Base-by-base conservation (phyloP, 1,140 invertebrate species). In the Formica selysi region DNA sequence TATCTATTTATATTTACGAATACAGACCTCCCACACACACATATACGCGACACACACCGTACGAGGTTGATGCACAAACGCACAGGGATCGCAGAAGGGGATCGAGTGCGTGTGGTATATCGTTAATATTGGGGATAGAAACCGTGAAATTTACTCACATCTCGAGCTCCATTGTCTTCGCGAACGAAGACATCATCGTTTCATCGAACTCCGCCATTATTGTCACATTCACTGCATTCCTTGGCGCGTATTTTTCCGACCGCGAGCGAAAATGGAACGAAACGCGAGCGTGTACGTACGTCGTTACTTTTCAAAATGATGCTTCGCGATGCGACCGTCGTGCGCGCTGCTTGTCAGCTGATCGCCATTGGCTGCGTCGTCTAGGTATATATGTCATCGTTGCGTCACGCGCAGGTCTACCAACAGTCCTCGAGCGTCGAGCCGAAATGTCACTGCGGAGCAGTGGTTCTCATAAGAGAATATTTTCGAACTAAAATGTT, bases 1-100 rank as follows among this genome's bases (percentile, higher is more conserved):
- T n/a, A 29, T 79, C 76, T 79, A 67, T 79, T 79, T 79, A 79
- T 79, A 67, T 67, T 67, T 67, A 79, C 76, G 36, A 79, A 78
- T 16, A 26, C 29, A 44, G 26, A 11, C 3, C 4, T 22, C 10
- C 19, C 76, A 8, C 41, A 44, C 10, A 10, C 3, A 32, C 4
- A 32, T 5, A 41, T 0, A 41, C 41, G 10, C 26, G 1, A 10
- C 13, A 48, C 13, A 48, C 48, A 5, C 48, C 16, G 13, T 16
- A 51, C 4, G 48, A 3, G 76, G 13, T 32, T 32, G 13, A 68
- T n/a, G 48, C 22, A 32, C 3, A 16, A 5, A 26, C 44, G 67
- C 0, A 51, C 48, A 70, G 29, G 4, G 2, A 51, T 19, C 22
- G 68, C 29, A 16, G 44, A 26, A 11, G 32, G 22, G 16, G 19